These are phyloP conservation scores for Blastobasis lacticolella DNA, from an alignment of 2,888 invertebrate genomes.

Conservation along the genomic window DNA sequence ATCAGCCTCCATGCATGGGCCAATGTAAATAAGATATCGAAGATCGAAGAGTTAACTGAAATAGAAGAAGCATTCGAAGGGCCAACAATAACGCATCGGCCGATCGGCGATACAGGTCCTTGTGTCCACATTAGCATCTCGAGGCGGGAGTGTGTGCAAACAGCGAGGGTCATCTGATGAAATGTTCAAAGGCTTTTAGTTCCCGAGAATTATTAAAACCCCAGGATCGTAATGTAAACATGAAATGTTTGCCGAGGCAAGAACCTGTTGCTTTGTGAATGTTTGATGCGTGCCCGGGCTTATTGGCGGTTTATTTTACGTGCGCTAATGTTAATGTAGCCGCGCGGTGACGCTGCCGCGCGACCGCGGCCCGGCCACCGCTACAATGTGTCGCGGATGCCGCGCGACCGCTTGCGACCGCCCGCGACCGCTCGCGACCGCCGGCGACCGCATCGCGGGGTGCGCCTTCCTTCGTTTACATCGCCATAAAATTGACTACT, in stretches of 20 bases:
- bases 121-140: constrained; percentile 75
- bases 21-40: constrained; percentile 16
- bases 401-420: constrained; percentile 1
- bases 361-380: constrained; percentile 36
- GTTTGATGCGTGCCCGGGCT: constrained; percentile 63
- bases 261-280: constrained; percentile 71
- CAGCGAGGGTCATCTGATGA: constrained; percentile 73
- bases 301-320: constrained; percentile 71
- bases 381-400: constrained; percentile 52
- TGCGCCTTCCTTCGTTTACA: background rate
- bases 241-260: constrained; percentile 59
- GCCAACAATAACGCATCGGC: constrained; percentile 64
- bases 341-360: constrained; percentile 15
- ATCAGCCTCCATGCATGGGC: too few relatives aligned
- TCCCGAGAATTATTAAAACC: constrained; percentile 74
- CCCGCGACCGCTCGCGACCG: constrained; percentile 1
- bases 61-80: constrained; percentile 62
- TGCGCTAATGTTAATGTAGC: constrained; percentile 65
- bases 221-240: constrained; percentile 74
- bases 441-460: too few relatives aligned
- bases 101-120: constrained; percentile 72
- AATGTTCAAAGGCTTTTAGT: constrained; percentile 75
- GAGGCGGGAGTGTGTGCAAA: constrained; percentile 70
- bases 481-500: constrained; percentile 8
- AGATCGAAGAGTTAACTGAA: constrained; percentile 49